Evolutionary conservation across 2,888 invertebrate genomes (phyloP).

Genomic region (Chrysolina oricalcia): DNA sequence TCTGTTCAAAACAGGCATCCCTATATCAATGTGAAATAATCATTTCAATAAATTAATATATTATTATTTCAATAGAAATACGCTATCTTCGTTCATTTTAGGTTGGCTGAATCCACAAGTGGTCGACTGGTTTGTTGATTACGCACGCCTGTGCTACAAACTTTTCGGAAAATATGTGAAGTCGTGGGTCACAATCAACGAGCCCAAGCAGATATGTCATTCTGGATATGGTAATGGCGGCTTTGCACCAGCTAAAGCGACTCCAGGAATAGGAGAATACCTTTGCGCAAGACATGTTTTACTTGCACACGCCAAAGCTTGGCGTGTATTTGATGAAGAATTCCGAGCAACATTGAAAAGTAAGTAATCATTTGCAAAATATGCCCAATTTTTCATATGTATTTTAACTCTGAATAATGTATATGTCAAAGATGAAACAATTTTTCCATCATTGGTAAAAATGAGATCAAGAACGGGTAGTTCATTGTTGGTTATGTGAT

Average conservation of each 20-base stretch:
- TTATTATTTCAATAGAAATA: no score
- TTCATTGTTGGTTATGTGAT: no score
- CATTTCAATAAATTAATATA: no score
- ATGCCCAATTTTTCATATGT: no score
- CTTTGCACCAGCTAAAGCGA: conserved; percentile 65
- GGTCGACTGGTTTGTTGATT: conserved; percentile 74
- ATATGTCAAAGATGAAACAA: no score
- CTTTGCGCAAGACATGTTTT: conserved; percentile 78
- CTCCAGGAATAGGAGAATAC: conserved; percentile 76
- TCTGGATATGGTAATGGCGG: conserved; percentile 61
- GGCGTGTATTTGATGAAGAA: conserved; percentile 77
- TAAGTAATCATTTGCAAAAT: no score
- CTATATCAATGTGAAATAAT: no score
- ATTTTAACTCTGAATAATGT: no score
- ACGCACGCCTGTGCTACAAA: conserved; percentile 71
- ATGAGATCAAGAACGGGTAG: no score
- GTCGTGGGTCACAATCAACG: conserved; percentile 74
- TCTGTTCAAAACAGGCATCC: no score
- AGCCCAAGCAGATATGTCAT: conserved; percentile 67
- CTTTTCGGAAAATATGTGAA: conserved; percentile 63
- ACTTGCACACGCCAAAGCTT: conserved; percentile 80
- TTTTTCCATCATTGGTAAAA: no score
- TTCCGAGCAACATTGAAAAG: conserved; percentile 76
- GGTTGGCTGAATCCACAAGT: conserved; percentile 74
- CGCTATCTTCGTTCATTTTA: no score